A percentile compares a stretch with the other conserved stretches of the same genome.
These are phyloP conservation scores for Pseudococcus longispinus DNA, from an alignment of 2,888 invertebrate genomes.

Conservation along the genomic window DNA sequence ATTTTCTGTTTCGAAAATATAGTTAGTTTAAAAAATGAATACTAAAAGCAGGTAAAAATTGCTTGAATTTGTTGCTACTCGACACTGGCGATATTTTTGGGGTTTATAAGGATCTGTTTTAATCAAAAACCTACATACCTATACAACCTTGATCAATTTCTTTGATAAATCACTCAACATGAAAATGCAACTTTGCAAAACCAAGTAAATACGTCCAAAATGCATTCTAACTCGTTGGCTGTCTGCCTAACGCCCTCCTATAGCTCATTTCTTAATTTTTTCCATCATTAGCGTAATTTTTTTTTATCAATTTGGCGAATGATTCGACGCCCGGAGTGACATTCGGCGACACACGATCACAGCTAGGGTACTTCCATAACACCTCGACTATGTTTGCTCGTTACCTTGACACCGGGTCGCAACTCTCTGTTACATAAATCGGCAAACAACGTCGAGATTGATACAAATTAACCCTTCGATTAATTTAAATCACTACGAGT, in stretches of 20 bases:
- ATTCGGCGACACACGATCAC: not conserved
- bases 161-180: no score
- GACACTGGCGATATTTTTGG: no score
- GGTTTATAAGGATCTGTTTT: no score
- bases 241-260: not conserved
- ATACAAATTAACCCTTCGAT: conserved; percentile 1
- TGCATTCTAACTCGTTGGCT: not conserved
- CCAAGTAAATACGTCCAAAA: not conserved
- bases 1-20: no score
- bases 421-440: not conserved
- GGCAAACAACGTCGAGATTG: not conserved
- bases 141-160: no score
- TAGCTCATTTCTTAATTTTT: not conserved
- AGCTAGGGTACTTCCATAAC: not conserved
- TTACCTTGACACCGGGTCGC: not conserved
- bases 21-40: no score
- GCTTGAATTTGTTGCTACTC: no score
- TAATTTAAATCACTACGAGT: not conserved
- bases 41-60: no score
- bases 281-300: not conserved
- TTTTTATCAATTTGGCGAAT: not conserved
- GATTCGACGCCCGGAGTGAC: not conserved
- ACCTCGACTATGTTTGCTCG: not conserved
- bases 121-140: no score
- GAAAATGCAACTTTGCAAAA: no score